These are phyloP conservation scores for Cavia porcellus DNA, from an alignment of 2,113 vertebrate species.

Conservation along the genomic window DNA sequence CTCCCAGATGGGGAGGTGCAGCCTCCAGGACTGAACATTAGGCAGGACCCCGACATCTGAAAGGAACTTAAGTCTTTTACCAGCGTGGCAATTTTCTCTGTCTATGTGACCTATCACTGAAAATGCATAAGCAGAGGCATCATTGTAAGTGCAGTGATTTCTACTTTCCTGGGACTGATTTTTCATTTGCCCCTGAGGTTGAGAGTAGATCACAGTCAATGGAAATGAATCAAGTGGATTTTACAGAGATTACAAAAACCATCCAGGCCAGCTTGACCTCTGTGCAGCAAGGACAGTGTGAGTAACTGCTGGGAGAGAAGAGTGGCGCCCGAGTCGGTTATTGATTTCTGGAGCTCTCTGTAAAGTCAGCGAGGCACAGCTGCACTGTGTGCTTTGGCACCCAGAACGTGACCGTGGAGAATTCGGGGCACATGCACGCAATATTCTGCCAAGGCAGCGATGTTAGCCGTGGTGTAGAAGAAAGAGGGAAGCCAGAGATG, in stretches of 20 bases:
- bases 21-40: background rate
- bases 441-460: background rate
- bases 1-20: background rate
- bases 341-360: background rate
- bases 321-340: background rate
- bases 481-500: background rate
- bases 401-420: background rate
- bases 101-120: constrained; percentile 60
- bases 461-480: background rate
- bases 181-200: constrained; percentile 3
- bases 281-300: background rate
- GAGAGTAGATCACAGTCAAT: constrained; percentile 32
- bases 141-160: constrained; percentile 63
- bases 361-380: constrained; percentile 16
- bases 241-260: constrained; percentile 59
- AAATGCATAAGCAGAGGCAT: constrained; percentile 67
- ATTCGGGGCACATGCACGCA: background rate
- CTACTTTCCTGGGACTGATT: background rate
- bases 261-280: constrained; percentile 4
- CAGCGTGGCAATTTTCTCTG: constrained; percentile 36
- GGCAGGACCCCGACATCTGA: constrained; percentile 19
- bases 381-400: background rate
- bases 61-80: constrained; percentile 40
- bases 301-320: background rate
- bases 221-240: constrained; percentile 63